These are phyloP conservation scores for Eulacestoma nigropectus DNA, from an alignment of 2,113 vertebrate species.

Conservation along the genomic window DNA sequence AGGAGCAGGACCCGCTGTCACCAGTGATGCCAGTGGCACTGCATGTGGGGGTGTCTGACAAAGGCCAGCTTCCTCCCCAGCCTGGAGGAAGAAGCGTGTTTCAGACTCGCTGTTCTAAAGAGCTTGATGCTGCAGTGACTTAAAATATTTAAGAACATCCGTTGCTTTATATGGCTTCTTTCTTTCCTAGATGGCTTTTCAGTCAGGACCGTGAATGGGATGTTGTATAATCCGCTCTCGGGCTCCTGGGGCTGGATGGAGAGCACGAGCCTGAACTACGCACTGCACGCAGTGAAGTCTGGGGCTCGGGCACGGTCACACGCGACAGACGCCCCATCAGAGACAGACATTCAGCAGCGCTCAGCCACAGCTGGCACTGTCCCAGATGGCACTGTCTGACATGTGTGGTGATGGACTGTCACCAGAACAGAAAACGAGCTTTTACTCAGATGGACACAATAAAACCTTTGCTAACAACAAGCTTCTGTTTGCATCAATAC, in stretches of 20 bases:
- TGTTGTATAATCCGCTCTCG: slow-evolving; percentile 87
- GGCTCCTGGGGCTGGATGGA: slow-evolving; percentile 85
- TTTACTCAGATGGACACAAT: slow-evolving; percentile 1
- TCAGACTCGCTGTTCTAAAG: neutral
- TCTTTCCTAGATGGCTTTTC: slow-evolving; percentile 80
- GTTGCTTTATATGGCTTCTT: neutral
- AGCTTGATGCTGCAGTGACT: neutral
- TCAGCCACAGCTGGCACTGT: neutral
- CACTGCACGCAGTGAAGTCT: slow-evolving; percentile 82
- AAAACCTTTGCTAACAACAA: neutral
- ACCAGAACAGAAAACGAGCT: neutral
- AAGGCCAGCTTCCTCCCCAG: neutral
- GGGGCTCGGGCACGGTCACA: neutral
- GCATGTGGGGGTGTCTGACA: neutral
- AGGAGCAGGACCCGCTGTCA: neutral
- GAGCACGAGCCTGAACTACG: slow-evolving; percentile 87
- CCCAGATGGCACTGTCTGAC: neutral
- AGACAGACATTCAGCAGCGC: neutral
- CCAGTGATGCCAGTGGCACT: neutral
- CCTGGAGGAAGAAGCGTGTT: neutral
- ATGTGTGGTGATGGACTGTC: neutral
- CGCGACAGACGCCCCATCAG: neutral
- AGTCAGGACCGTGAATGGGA: slow-evolving; percentile 83
- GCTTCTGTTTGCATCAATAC: neutral
- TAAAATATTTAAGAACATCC: accelerated